Evolutionary conservation across 1,140 invertebrate species (phyloP).

Genomic region (Drosophila lini): DNA sequence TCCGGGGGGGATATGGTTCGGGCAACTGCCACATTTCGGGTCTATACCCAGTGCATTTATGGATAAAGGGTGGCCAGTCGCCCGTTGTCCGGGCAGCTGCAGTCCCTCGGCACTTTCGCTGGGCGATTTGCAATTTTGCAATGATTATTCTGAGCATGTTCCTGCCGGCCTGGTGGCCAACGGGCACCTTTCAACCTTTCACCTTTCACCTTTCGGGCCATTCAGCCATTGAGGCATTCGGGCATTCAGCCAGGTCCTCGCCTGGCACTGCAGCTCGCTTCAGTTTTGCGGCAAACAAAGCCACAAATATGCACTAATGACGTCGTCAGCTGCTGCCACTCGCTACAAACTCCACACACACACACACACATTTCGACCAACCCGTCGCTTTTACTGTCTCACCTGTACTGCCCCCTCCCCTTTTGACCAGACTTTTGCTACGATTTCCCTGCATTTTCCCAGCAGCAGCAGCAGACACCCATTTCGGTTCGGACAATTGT

Average conservation of each 20-base stretch:
- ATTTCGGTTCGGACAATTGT: constrained; percentile 38
- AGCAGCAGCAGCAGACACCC: constrained; percentile 13
- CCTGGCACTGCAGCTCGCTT: constrained; percentile 36
- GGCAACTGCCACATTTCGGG: constrained; percentile 39
- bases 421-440: background rate
- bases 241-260: constrained; percentile 14
- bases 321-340: constrained; percentile 60
- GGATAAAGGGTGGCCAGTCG: constrained; percentile 1
- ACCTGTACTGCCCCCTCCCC: background rate
- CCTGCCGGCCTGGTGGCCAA: constrained; percentile 43
- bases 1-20: background rate
- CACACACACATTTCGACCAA: background rate
- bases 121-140: constrained; percentile 78
- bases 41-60: constrained; percentile 49
- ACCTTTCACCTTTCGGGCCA: constrained; percentile 37
- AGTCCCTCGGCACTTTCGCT: constrained; percentile 73
- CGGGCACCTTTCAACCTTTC: constrained; percentile 36
- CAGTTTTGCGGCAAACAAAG: constrained; percentile 81
- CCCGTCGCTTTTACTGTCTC: background rate
- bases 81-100: constrained; percentile 14
- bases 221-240: constrained; percentile 4
- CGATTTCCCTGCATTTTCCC: constrained; percentile 17
- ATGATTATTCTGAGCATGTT: constrained; percentile 82
- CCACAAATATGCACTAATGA: constrained; percentile 84
- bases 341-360: background rate